Evolutionary conservation across 2,797 vertebrate genomes (phyloP), one percentile per base, ranked within the genome.

Genomic region (Pteropus rufus): DNA sequence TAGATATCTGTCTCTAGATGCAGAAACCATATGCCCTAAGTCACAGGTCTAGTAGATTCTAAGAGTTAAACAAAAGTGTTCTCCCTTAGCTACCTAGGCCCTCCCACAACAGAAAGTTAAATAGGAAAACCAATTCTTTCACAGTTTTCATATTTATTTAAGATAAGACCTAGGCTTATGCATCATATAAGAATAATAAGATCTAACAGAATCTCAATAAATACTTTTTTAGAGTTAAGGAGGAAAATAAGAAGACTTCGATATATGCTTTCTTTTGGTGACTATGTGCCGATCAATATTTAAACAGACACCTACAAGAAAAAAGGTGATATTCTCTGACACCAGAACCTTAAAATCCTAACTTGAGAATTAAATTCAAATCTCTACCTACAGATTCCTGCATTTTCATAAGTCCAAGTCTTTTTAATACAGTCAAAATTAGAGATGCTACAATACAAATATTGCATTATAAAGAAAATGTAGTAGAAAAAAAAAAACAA

Each of bases 321-420:
- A 97, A 83, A 44, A 34, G 72, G 49, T 52, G 62, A 44, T 21
- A 44, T 73, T 81, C 41, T 79, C 31, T 41, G 4, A 34, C 41
- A 60, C 16, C 34, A 29, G 3, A 19, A 67, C 18, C 10, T 69
- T 75, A 76, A 87, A 89, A 91, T 52, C 10, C 19, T 65, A 11
- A 90, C 41, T 90, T 65, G 31, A 89, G 94, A 93, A 54, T 83
- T 82, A 89, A 87, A 58, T 39, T 2, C 39, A 76, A 70, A 91
- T 10, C 21, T 16, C n/a, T 80, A 75, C 29, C 19, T 21, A 18
- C 7, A 89, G 2, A 41, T 70, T 14, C 7, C 7, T 82, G 1
- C 11, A 60, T 84, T 84, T 75, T 54, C 29, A 2, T 34, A 34
- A 49, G 7, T 24, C 2, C 1, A 70, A 18, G 4, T 84, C 24